Percentiles rank a stretch among this genome's conserved stretches.
phyloP scores from a whole-genome alignment of 1,140 invertebrate genomes.

The Trichogramma pretiosum region DNA sequence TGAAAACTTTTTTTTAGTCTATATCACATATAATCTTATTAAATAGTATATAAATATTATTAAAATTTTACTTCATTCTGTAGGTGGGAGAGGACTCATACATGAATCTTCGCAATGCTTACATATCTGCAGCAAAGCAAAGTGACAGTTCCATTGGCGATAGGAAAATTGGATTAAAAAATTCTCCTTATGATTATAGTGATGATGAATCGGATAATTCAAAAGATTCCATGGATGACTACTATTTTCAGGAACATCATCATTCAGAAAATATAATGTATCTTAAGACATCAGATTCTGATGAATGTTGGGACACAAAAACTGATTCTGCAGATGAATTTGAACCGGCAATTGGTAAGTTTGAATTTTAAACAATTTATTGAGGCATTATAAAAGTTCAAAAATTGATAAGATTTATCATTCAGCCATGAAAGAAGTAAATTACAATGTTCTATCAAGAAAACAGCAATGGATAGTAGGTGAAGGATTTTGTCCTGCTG shows the following conservation, averaged over 20 bases:
- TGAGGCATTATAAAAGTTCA: background rate
- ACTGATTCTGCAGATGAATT: constrained; percentile 9
- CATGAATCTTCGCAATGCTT: background rate
- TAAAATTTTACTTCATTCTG: background rate
- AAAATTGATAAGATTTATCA: background rate
- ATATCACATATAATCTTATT: too few species aligned
- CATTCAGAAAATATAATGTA: too few species aligned
- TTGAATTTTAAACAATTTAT: background rate
- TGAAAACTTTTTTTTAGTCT: background rate
- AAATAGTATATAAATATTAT: constrained; percentile 1
- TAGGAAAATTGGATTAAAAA: too few species aligned
- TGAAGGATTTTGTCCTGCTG: constrained; percentile 13
- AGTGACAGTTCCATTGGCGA: too few species aligned
- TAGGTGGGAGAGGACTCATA: constrained; percentile 6
- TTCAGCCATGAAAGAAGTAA: background rate
- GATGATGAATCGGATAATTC: too few species aligned
- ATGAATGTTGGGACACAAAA: constrained; percentile 11
- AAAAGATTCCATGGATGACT: too few species aligned
- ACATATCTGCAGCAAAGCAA: background rate
- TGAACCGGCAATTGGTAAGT: constrained; percentile 8
- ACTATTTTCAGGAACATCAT: too few species aligned
- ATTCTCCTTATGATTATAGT: background rate
- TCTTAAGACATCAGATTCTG: background rate
- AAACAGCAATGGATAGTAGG: too few species aligned
- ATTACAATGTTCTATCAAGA: background rate